Evolutionary conservation across 2,888 invertebrate genomes (phyloP), one percentile per base, ranked within the genome.

Genomic region (Xanthostigma xanthostigma): DNA sequence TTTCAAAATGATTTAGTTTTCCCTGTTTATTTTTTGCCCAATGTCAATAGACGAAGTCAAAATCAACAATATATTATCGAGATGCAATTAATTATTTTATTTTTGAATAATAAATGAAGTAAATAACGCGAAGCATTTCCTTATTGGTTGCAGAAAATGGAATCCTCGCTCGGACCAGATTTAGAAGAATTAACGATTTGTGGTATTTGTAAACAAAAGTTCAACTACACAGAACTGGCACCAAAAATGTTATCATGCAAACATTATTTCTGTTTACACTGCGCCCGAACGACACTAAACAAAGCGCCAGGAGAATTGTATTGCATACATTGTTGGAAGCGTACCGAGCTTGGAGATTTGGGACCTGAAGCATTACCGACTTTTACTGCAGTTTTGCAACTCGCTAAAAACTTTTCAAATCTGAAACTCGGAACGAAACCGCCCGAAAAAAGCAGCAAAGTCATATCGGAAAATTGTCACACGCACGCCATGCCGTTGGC

Each of bases 191-290:
- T 84, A 65, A 79, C 81, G 65, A 70, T 79, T 60, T 82, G 87
- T 74, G 79, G 81, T 61, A 80, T 76, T 64, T 84, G 84, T 73
- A 80, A 81, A 68, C 75, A 78, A 64, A 77, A 79, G 64, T 84
- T 81, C 71, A 83, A 83, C 67, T 81, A 82, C 58, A 71, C 72
- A 53, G 82, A 83, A 64, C 78, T 79, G 62, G 74, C 77, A 62
- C 84, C 84, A 53, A 84, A 84, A 65, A 68, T 81, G 64, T 73
- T 84, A 57, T 75, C 79, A 56, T 84, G 84, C 72, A 80, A 82
- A 62, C 84, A 84, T 65, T 80, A 81, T 68, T 84, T 84, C 67
- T 84, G 84, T 64, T 71, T 84, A 64, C 76, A 79, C 62, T 84
- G 84, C 68, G 78, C 81, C 64, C 78, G 79, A 60, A 74, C 76